Conservation (phyloP, 2,797 vertebrate species). For the Coracias cyanogaster region DNA sequence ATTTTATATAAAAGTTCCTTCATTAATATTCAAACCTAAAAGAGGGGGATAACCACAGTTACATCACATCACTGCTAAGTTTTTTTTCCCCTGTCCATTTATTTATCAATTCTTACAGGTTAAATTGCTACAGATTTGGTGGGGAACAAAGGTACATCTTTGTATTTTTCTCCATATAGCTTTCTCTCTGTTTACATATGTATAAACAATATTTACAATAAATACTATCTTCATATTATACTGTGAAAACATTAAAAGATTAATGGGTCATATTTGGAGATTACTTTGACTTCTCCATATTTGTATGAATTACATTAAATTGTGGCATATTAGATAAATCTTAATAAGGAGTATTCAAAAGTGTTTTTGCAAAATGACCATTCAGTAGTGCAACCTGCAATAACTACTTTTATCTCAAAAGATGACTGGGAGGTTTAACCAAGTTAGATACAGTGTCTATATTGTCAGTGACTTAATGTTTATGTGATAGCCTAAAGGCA, state of each 20-base stretch:
- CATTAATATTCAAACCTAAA: neutral
- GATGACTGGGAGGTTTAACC: slow-evolving; percentile 25
- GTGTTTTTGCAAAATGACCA: neutral
- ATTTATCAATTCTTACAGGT: neutral
- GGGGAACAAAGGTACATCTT: neutral
- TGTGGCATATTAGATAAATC: neutral
- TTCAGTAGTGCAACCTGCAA: neutral
- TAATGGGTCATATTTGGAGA: neutral
- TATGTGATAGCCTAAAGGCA: slow-evolving; percentile 69
- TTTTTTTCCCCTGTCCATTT: neutral
- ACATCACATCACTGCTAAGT: neutral
- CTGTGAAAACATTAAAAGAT: neutral
- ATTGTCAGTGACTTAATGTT: slow-evolving; percentile 58
- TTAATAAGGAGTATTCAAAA: neutral
- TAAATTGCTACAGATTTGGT: neutral
- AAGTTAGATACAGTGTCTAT: slow-evolving; percentile 2
- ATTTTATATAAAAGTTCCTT: neutral
- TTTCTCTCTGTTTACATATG: neutral
- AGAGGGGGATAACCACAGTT: neutral
- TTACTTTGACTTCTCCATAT: neutral
- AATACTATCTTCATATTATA: neutral
- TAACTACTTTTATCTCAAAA: neutral
- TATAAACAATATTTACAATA: neutral
- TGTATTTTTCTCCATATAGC: neutral
- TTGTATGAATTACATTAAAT: neutral